Conservation (phyloP, 2,113 vertebrate species). For the Scopus umbretta region DNA sequence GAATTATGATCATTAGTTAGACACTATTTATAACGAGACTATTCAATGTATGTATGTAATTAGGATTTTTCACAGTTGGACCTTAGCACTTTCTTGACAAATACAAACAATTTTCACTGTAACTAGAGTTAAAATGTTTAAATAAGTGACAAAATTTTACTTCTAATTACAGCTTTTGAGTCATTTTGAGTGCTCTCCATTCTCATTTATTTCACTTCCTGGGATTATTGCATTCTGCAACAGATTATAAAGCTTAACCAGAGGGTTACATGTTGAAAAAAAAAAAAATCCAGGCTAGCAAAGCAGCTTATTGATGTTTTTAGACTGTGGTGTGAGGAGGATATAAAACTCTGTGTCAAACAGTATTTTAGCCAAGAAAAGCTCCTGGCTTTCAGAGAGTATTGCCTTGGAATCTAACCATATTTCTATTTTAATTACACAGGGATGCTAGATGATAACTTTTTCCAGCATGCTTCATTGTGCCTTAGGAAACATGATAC, state of each 20-base stretch:
- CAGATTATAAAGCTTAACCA: conserved; percentile 53
- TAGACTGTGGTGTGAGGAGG: not conserved
- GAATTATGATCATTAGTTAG: not conserved
- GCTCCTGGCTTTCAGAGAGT: not conserved
- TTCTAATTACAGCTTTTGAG: conserved; percentile 21
- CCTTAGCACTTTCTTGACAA: not conserved
- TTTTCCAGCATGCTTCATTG: not conserved
- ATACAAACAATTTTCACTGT: not conserved
- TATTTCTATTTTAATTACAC: not conserved
- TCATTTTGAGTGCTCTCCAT: not conserved
- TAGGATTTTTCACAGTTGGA: not conserved
- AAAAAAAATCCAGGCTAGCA: not conserved
- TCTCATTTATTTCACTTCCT: conserved; percentile 25
- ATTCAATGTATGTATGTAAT: not conserved
- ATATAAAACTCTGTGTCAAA: conserved; percentile 3
- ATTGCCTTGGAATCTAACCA: not conserved
- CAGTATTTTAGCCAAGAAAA: conserved; percentile 16
- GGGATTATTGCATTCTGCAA: conserved; percentile 41
- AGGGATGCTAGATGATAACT: not conserved
- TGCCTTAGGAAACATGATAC: not conserved
- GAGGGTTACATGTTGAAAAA: not conserved
- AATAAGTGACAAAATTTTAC: not conserved
- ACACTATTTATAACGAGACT: not conserved
- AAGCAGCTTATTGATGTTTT: conserved; percentile 59
- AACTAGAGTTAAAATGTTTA: not conserved